Base-by-base conservation (phyloP, 2,797 vertebrate genomes). In the Mallotus villosus region DNA sequence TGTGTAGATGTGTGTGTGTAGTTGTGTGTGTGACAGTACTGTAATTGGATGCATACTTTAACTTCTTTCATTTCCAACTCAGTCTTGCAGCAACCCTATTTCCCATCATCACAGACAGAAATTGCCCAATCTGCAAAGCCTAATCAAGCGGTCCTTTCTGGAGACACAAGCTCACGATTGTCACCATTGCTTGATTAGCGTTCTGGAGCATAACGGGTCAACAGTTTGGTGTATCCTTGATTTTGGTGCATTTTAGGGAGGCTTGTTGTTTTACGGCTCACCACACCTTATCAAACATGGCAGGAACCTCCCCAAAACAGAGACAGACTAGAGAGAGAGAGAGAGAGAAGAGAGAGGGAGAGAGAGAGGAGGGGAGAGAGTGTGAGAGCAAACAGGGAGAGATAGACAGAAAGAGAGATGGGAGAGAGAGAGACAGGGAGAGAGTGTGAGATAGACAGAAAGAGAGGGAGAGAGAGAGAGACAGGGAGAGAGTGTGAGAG, bases 101-200 rank as follows among this genome's bases (percentile, higher is more conserved):
- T 88, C 78, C 80, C 77, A 86, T 89, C 77, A 82, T 82, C 83
- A 76, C 78, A 81, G 82, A 88, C 85, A 84, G 81, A 90, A 89
- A 90, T 87, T 81, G 86, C 73, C 85, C 82, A 80, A 84, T 90
- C 79, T 78, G 76, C 71, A 72, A 85, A 81, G 85, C 75, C 85
- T 84, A 88, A 91, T 88, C 88, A 90, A 87, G 85, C 77, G 2
- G 83, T 84, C 78, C 75, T 84, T 87, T 82, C 82, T 49, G 70
- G 74, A 76, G 78, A 71, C 75, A 67, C 77, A 74, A 77, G 84
- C 87, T 82, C 32, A 21, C 75, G 37, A 86, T 86, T 82, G 82
- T 87, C 81, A 82, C 77, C 75, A 74, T 84, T 82, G 78, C 81
- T 84, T 88, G 88, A 90, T 88, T 86, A 82, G 81, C 78, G 84